Conservation (phyloP, 2,113 vertebrate genomes). For the Tretioscincus oriximinensis region DNA sequence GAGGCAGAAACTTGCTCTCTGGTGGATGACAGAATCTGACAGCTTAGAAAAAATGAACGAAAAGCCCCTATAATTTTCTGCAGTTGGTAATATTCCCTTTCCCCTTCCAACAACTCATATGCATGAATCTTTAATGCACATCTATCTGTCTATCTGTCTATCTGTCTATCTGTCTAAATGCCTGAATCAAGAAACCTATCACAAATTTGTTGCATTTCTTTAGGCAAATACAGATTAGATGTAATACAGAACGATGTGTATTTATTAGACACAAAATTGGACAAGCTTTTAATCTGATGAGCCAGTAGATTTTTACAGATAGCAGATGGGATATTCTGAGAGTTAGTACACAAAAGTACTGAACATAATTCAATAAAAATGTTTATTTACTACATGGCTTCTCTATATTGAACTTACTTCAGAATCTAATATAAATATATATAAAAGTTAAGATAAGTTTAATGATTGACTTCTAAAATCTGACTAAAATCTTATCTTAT, state of each 20-base stretch:
- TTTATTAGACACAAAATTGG: constrained; percentile 8
- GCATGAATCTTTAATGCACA: not conserved
- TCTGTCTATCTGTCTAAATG: not conserved
- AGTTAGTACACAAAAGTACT: not conserved
- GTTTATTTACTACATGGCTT: no score
- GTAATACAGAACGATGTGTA: not conserved
- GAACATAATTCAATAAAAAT: no score
- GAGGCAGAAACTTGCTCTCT: constrained; percentile 48
- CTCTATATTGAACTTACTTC: no score
- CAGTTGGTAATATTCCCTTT: not conserved
- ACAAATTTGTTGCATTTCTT: constrained; percentile 3
- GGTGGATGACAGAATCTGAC: constrained; percentile 6
- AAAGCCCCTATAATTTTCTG: constrained; percentile 34
- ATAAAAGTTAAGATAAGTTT: no score
- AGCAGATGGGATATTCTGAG: not conserved
- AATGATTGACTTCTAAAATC: no score
- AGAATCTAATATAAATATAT: no score
- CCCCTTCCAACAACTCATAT: not conserved
- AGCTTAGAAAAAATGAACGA: constrained; percentile 13
- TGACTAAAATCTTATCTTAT: no score
- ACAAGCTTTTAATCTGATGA: constrained; percentile 13
- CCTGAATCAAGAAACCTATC: not conserved
- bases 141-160: no score
- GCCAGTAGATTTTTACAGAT: not conserved
- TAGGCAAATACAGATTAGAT: not conserved